Evolutionary conservation across 2,888 invertebrate species (phyloP).

Genomic region (Leistus spinibarbis): DNA sequence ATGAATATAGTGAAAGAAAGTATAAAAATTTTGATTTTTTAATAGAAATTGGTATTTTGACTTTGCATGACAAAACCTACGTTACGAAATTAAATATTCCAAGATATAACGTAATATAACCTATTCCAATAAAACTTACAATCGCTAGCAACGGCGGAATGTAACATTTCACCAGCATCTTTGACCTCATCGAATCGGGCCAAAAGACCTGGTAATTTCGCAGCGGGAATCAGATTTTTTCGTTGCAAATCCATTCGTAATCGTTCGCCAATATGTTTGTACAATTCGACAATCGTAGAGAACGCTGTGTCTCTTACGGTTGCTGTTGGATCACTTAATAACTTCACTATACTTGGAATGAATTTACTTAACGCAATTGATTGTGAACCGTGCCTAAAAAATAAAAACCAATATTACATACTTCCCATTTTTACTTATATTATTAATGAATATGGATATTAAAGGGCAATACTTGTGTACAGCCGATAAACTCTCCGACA

Average conservation of each 20-base stretch:
- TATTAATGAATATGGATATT: neutral
- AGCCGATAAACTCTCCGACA: too few species aligned
- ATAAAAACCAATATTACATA: conserved; percentile 38
- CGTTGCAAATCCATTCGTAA: conserved; percentile 80
- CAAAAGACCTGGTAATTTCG: conserved; percentile 72
- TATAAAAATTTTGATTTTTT: too few species aligned
- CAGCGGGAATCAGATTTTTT: conserved; percentile 78
- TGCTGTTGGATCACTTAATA: conserved; percentile 85
- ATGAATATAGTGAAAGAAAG: too few species aligned
- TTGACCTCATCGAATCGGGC: conserved; percentile 87
- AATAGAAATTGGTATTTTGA: too few species aligned
- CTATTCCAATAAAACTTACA: conserved; percentile 51
- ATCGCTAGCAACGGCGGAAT: conserved; percentile 65
- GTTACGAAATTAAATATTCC: too few species aligned
- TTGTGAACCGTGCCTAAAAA: conserved; percentile 80
- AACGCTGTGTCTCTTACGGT: conserved; percentile 88
- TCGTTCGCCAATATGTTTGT: conserved; percentile 91
- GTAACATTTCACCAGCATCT: conserved; percentile 77
- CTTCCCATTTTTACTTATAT: neutral
- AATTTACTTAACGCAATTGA: conserved; percentile 81
- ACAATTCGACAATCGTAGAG: conserved; percentile 85
- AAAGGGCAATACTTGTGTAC: too few species aligned
- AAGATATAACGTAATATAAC: too few species aligned
- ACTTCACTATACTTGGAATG: conserved; percentile 80
- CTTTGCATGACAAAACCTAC: too few species aligned